Evolutionary conservation across 2,797 vertebrate species (phyloP).

Genomic region (Eulemur coronatus): DNA sequence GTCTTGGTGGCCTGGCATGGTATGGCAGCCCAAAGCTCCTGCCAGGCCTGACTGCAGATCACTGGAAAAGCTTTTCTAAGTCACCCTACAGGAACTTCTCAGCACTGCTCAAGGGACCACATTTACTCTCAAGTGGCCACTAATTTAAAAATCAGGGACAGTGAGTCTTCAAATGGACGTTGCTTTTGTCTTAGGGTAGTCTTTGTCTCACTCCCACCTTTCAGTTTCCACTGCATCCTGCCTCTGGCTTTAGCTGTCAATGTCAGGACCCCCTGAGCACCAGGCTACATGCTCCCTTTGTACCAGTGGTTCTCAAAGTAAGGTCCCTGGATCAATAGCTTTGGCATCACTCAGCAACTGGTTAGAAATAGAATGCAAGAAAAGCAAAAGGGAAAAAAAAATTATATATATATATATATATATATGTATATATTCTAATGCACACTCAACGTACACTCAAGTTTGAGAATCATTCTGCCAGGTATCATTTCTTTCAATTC

Average conservation of each 20-base stretch:
- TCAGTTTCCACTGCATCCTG: neutral
- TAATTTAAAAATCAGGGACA: neutral
- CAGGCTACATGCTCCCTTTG: too few species aligned
- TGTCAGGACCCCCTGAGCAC: neutral
- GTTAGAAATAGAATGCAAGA: neutral
- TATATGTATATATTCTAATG: neutral
- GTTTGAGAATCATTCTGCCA: neutral
- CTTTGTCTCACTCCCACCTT: neutral
- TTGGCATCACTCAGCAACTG: neutral
- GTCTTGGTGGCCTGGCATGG: neutral
- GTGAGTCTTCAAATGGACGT: neutral
- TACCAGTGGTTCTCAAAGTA: neutral
- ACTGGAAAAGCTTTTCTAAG: neutral
- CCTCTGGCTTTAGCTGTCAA: neutral
- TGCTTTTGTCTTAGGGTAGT: neutral
- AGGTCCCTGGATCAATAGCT: neutral
- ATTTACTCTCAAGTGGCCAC: neutral
- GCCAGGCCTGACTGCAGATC: neutral
- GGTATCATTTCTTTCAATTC: neutral
- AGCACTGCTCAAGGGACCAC: neutral
- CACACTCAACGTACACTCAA: too few species aligned
- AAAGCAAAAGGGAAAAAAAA: neutral
- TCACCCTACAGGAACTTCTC: neutral
- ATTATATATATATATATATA: neutral
- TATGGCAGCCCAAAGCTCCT: neutral